Evolutionary conservation across 2,113 vertebrate species (phyloP).

Genomic region (Pachypanchax playfairii): DNA sequence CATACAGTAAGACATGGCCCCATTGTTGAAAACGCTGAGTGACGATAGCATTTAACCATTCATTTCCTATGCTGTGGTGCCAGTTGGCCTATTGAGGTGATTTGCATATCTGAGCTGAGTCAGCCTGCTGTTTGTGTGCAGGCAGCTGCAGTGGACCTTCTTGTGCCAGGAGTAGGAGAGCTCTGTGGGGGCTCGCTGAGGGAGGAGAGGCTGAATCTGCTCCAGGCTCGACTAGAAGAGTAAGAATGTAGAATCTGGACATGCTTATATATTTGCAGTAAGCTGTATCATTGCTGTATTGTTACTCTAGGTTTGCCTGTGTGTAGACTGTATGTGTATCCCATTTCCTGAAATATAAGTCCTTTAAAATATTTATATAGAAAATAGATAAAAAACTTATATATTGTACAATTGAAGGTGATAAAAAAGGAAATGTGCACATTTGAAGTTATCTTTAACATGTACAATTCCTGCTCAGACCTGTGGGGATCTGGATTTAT

Average conservation of each 20-base stretch:
- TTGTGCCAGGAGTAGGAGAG: conserved; percentile 92
- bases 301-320: not conserved
- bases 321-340: not conserved
- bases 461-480: no score
- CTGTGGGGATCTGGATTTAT: no score
- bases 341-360: no score
- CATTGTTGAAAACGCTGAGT: conserved; percentile 10
- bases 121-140: conserved; percentile 61
- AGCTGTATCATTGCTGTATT: not conserved
- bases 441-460: no score
- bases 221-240: conserved; percentile 84
- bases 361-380: no score
- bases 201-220: conserved; percentile 87
- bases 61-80: conserved; percentile 17
- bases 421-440: no score
- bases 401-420: no score
- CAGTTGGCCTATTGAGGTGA: conserved; percentile 3
- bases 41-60: conserved; percentile 50
- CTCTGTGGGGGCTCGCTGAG: conserved; percentile 93
- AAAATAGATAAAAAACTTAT: no score
- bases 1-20: conserved; percentile 83
- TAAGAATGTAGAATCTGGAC: conserved; percentile 57
- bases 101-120: conserved; percentile 53
- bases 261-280: not conserved
- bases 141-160: conserved; percentile 95